A percentile compares a stretch with the other conserved stretches of the same genome.
Conservation (phyloP, 2,797 vertebrate genomes). For the Cichlasoma orientale region DNA sequence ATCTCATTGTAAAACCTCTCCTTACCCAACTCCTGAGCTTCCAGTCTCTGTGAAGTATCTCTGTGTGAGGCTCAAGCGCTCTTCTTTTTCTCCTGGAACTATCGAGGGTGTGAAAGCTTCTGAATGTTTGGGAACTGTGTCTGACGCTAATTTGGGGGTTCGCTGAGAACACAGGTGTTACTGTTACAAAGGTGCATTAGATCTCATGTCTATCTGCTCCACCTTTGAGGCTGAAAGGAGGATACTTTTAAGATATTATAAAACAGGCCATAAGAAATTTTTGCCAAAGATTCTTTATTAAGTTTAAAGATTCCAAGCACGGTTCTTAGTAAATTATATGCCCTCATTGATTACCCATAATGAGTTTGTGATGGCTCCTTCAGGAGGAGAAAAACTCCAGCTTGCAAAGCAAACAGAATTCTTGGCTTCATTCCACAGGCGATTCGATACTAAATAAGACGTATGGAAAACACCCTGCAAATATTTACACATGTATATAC, state of each 20-base stretch:
- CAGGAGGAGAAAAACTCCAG: not conserved
- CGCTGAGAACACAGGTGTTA: not conserved
- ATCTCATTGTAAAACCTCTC: slow-evolving; percentile 30
- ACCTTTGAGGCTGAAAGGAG: not conserved
- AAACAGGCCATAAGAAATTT: not conserved
- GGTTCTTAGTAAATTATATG: not conserved
- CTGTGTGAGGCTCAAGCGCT: not conserved
- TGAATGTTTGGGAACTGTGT: not conserved
- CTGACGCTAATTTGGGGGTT: not conserved
- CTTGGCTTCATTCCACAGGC: not conserved
- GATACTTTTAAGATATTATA: not conserved
- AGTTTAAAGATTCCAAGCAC: not conserved
- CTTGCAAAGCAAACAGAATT: slow-evolving; percentile 7
- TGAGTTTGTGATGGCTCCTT: not conserved
- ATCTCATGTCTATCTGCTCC: not conserved
- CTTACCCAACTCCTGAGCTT: not conserved
- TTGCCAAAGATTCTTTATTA: not conserved
- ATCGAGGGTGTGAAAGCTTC: not conserved
- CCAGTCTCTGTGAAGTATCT: not conserved
- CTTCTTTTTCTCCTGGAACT: not conserved
- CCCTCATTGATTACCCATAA: not conserved
- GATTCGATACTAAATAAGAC: not conserved
- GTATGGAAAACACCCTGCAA: not conserved
- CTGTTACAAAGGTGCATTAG: not conserved
- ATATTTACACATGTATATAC: not conserved